Conservation (phyloP, 23 tunicate genomes). For the Diplosoma virens region DNA sequence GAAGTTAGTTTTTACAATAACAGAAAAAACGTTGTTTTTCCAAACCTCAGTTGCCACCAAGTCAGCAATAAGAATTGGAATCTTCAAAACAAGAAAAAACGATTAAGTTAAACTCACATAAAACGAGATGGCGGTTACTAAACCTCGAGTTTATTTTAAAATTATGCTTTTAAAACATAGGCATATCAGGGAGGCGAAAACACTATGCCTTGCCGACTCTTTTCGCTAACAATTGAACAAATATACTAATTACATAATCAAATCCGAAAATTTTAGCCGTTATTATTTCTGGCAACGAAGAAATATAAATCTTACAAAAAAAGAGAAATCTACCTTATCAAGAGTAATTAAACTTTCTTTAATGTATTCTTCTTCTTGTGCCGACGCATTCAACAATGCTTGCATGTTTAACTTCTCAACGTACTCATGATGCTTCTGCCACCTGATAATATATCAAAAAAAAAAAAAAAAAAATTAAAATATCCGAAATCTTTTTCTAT, state of each 20-base stretch:
- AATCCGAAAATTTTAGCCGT: too few species aligned
- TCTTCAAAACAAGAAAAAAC: slow-evolving; percentile 12
- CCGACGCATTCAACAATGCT: slow-evolving; percentile 78
- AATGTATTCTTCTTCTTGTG: slow-evolving; percentile 74
- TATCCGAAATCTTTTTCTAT: too few species aligned
- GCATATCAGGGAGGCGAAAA: too few species aligned
- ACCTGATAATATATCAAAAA: slow-evolving; percentile 56
- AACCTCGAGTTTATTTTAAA: too few species aligned
- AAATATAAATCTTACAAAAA: not conserved
- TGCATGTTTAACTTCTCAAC: slow-evolving; percentile 90
- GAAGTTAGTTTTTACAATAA: slow-evolving; percentile 78
- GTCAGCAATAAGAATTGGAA: slow-evolving; percentile 51
- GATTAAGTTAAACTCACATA: not conserved
- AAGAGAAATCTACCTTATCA: slow-evolving; percentile 48
- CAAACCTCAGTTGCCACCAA: slow-evolving; percentile 74
- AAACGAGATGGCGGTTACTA: too few species aligned
- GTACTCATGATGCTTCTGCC: slow-evolving; percentile 96
- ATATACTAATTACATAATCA: too few species aligned
- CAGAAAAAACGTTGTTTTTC: slow-evolving; percentile 58
- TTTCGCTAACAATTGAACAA: too few species aligned
- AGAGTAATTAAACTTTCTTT: slow-evolving; percentile 65
- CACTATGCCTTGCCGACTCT: too few species aligned
- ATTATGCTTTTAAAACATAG: too few species aligned
- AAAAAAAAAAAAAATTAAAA: too few species aligned
- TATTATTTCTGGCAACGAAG: too few species aligned